Base-by-base conservation (phyloP, 2,113 vertebrate genomes). In the Corvus moneduloides region DNA sequence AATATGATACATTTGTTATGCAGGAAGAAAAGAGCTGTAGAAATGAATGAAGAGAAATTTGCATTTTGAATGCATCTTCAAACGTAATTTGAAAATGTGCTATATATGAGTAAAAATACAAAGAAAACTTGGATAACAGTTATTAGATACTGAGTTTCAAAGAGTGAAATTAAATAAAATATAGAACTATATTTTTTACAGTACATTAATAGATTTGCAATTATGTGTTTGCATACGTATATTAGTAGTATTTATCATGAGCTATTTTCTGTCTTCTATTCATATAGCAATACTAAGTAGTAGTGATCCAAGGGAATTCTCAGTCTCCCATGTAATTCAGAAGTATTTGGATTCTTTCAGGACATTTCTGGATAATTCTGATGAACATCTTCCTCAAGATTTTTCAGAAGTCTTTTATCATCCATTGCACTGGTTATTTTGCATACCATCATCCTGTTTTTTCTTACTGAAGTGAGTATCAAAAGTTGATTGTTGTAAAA, bases 381-480 rank as follows among this genome's bases (percentile, higher is more conserved):
- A 80, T 51, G 64, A 97, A 69, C 76, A 23, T 20, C 66, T 96
- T 96, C 72, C 89, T 56, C 95, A 75, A 93, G 87, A 90, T 82
- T 76, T 97, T 92, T 96, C 96, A 55, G 14, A 96, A 39, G 68
- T 91, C 62, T 94, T 94, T 69, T 96, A 95, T 67, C 94, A 97
- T 51, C 96, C 97, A 11, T 90, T 97, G 20, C 96, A 95, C 32
- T 99, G 99, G 99, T 84, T 99, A 51, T 98, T 95, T 76, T 98
- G 98, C 82, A 96, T 99, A 84, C 97, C 98, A 66, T 98, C 98
- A 39, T 97, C 98, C 87, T 96, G 83, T n/a, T 94, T 92, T 82
- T 97, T 93, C 73, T 90, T 96, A 56, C 77, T 96, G 56, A 97
- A 97, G 98, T 98, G 58, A 98, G 98, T 97, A 94, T 78, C 54